Base-by-base conservation (phyloP, 2,797 vertebrate species). In the Falco berigora region DNA sequence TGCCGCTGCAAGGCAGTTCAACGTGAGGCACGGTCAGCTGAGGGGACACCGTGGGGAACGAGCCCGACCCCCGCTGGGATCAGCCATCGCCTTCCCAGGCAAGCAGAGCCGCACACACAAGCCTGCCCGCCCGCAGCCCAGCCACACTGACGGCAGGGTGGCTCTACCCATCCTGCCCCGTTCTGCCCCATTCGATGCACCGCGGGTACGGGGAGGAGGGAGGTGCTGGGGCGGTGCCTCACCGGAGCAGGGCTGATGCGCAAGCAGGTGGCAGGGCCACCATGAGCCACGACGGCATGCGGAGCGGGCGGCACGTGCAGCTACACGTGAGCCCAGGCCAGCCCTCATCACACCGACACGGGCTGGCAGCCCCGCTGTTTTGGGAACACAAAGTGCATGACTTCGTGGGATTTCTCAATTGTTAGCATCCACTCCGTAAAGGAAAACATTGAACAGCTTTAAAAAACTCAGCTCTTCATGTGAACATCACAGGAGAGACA, bases 281-380 rank as follows among this genome's bases (percentile, higher is more conserved):
- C 14, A 0, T 2, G 36, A 32, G 71, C 36, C 19, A 0, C 1
- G 0, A 4, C 4, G 0, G 12, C 1, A 27, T 32, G 3, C 24
- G 7, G 55, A 15, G 22, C 6, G 4, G 8, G 13, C 4, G 2
- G 71, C 69, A 12, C 49, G 5, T 1, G 0, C 25, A 18, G 61
- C 58, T 21, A 30, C 2, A 6, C 8, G 1, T 1, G 14, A 34
- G 47, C 32, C 27, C 8, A 0, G 7, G 50, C 13, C 42, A n/a
- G 38, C 4, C 38, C 2, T 27, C 30, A 0, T 3, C 9, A 7
- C 8, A 28, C 11, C 1, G 13, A 1, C 9, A 3, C 3, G 20
- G 5, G 1, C 3, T 32, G 58, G 66, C 64, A 55, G 63, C 27
- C 22, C 36, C 14, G 53, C 50, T 3, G 10, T 1, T 28, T 3